Base-by-base conservation (phyloP, 2,888 invertebrate species). In the Cyclophora albipunctata region DNA sequence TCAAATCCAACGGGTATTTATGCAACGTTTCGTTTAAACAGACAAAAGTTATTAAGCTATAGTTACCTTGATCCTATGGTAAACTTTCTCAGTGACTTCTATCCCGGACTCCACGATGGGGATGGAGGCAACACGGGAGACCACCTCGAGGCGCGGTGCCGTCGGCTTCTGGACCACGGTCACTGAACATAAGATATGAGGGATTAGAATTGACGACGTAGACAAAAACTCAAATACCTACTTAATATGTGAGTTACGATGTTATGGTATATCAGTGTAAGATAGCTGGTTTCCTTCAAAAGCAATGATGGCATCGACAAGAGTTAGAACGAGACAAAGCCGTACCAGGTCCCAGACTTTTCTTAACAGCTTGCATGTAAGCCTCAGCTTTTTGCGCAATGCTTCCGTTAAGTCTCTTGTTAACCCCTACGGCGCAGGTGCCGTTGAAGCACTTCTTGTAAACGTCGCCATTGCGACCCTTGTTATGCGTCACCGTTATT, bases 41-140 rank as follows among this genome's bases (percentile, higher is more conserved):
- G 20, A 20, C 20, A 20, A 20, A 1, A 20, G 20, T 20, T 20
- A 20, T 20, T 20, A 20, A 20, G 20, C 20, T 1, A 5, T 42
- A 57, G 78, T 84, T 78, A 94, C 95, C 90, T 95, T 96, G 47
- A 97, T 92, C 72, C 83, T 93, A 53, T 85, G 86, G 74, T 97
- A 97, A 48, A 95, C 81, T 66, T 91, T 91, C 69, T 93, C 93
- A 1, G 94, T 95, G 52, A 93, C 92, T 49, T 90, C 91, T 66
- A 94, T 91, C 44, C 96, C 91, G 41, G 93, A 91, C 71, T 93
- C 95, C n/a, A 97, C 93, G 50, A 97, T 91, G 0, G 97, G 97
- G 46, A 97, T 91, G 59, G 92, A 93, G 6, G 92, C 91, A 45
- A 97, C 92, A 58, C 95, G 90, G 45, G 92, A 91, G 7, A 96